Conservation (phyloP, 1,140 invertebrate genomes). For the Rhizoglyphus robini region DNA sequence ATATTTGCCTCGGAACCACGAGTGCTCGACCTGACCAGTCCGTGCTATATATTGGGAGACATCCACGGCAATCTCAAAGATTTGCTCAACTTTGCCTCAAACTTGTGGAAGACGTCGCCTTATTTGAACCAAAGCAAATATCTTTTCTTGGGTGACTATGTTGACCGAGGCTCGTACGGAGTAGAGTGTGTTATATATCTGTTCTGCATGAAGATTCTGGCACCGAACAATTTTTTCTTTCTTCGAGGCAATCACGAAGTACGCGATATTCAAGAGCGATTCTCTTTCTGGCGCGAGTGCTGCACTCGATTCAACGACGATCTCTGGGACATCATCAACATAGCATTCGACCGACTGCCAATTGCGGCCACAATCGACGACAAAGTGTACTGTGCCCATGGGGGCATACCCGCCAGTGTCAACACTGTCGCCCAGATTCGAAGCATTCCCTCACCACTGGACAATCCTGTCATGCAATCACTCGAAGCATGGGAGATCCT, state of each 20-base stretch:
- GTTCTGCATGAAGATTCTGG: too few species aligned
- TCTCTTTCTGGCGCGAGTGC: conserved; percentile 53
- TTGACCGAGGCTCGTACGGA: conserved; percentile 46
- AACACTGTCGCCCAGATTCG: conserved; percentile 32
- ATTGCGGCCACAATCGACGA: conserved; percentile 54
- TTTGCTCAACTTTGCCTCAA: too few species aligned
- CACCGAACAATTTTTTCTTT: too few species aligned
- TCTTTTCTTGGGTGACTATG: too few species aligned
- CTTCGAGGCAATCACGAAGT: too few species aligned
- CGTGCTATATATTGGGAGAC: too few species aligned
- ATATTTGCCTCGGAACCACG: too few species aligned
- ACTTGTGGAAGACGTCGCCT: conserved; percentile 46
- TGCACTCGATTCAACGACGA: conserved; percentile 48
- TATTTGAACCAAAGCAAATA: conserved; percentile 34
- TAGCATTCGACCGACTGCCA: conserved; percentile 55
- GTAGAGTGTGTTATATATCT: conserved; percentile 48
- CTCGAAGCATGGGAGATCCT: conserved; percentile 56
- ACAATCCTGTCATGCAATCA: conserved; percentile 47
- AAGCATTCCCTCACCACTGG: conserved; percentile 47
- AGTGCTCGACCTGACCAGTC: too few species aligned
- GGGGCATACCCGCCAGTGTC: conserved; percentile 50
- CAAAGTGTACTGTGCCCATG: conserved; percentile 57
- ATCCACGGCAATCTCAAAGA: too few species aligned
- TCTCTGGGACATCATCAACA: conserved; percentile 51
- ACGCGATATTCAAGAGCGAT: too few species aligned